phyloP scores from a whole-genome alignment of 2,113 vertebrate species.

The Addax nasomaculatus region DNA sequence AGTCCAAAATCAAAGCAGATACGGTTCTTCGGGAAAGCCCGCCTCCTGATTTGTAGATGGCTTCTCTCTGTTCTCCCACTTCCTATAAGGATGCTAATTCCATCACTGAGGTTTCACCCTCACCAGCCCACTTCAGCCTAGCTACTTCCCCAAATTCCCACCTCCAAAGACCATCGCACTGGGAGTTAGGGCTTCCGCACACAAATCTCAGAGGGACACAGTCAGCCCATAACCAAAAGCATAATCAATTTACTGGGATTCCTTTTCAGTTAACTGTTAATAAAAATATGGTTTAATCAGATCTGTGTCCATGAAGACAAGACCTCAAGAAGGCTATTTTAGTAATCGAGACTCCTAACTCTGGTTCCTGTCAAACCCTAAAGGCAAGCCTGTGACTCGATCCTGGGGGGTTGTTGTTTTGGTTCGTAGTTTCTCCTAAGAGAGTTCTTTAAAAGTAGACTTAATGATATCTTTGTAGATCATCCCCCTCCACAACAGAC shows the following conservation, averaged over 20 bases:
- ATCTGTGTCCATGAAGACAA: not conserved
- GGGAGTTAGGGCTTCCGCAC: not conserved
- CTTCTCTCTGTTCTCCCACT: not conserved
- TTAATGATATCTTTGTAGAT: not conserved
- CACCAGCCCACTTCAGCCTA: not conserved
- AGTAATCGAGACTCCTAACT: not conserved
- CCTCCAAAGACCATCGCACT: not conserved
- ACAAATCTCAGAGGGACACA: not conserved
- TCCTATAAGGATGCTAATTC: not conserved
- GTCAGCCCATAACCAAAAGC: not conserved
- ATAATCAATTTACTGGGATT: not conserved
- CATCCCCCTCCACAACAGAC: not conserved
- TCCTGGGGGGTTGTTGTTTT: not conserved
- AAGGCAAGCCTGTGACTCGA: not conserved
- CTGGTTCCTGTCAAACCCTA: not conserved
- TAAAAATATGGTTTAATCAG: not conserved
- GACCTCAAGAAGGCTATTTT: not conserved
- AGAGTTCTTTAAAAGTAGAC: not conserved
- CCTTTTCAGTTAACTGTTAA: not conserved
- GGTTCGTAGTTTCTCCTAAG: not conserved
- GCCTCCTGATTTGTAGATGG: not conserved
- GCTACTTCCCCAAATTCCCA: not conserved
- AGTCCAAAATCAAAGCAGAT: not conserved
- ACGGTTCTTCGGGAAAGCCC: not conserved
- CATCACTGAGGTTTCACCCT: not conserved